Evolutionary conservation across 2,113 vertebrate species (phyloP), one percentile per base, ranked within the genome.

Genomic region (Mus spicilegus): DNA sequence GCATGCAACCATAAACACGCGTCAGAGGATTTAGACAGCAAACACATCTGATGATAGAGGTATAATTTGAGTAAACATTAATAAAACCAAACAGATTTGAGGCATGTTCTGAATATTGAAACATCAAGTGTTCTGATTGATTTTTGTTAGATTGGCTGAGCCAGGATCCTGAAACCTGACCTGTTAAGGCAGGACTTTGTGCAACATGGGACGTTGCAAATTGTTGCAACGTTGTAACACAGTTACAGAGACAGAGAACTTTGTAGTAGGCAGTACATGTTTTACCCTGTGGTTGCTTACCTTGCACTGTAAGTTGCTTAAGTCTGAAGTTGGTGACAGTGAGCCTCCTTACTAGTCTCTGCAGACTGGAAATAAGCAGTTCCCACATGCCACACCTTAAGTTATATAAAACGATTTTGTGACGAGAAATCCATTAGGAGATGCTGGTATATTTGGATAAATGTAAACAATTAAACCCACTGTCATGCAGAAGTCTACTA

Each of bases 381-480:
- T 97, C 78, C 10, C 5, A 63, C 88, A 94, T 90, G 16, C 36
- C 4, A 30, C 85, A 24, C 91, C 56, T 93, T 95, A 67, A 63
- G 17, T 93, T 92, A 92, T 17, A 22, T 84, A 82, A 90, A 97
- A 77, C 82, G 26, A 78, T 90, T 76, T 76, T 7, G n/a, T 92
- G 89, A 72, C 12, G 87, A 58, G 90, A 92, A 95, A 54, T 93
- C 39, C 70, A 90, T 76, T 89, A 63, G 84, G 58, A 95, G 61
- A 28, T 93, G 42, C n/a, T 78, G 26, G 39, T 77, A 76, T 96
- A 78, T 91, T 89, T 91, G 63, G 49, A 76, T 94, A 87, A 95
- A 91, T 81, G 70, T 96, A 87, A 96, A 94, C 77, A 93, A 24
- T 92, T 88, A 94, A 91, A 91, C n/a, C 69, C 70, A 81, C 58